Percentiles rank a stretch among this genome's conserved stretches.
These are phyloP conservation scores for Tyto alba DNA, from an alignment of 2,113 vertebrate species.

Conservation along the genomic window DNA sequence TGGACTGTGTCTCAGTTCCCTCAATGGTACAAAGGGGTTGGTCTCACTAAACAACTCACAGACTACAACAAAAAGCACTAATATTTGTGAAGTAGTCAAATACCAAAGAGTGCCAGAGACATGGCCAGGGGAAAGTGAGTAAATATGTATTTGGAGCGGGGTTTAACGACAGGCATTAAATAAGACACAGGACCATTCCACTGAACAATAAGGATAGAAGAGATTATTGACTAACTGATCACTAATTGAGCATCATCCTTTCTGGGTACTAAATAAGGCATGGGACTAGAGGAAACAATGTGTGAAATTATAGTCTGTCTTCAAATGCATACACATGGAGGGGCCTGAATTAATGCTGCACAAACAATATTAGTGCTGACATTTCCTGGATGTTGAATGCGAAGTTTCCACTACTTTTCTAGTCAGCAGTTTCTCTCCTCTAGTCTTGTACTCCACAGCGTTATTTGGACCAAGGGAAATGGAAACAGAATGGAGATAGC, in stretches of 20 bases:
- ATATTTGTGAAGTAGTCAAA: neutral
- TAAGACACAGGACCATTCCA: neutral
- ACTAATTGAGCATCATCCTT: neutral
- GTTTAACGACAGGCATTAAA: neutral
- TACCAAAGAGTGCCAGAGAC: neutral
- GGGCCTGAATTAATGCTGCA: neutral
- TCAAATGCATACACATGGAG: neutral
- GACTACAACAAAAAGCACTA: neutral
- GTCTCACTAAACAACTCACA: neutral
- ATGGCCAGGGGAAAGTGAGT: neutral
- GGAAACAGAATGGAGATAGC: neutral
- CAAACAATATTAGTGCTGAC: neutral
- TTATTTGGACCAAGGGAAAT: neutral
- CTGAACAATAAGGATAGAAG: neutral
- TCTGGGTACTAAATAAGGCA: neutral
- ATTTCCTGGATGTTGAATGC: neutral
- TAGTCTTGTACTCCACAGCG: neutral
- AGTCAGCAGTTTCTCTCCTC: neutral
- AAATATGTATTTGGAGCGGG: neutral
- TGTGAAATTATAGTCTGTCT: neutral
- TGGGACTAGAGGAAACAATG: neutral
- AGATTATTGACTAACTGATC: neutral
- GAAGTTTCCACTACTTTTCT: neutral
- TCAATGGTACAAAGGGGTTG: neutral
- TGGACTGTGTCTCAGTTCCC: neutral